These are phyloP conservation scores for Phytoseiulus persimilis DNA, from an alignment of 2,888 invertebrate species.

Conservation along the genomic window DNA sequence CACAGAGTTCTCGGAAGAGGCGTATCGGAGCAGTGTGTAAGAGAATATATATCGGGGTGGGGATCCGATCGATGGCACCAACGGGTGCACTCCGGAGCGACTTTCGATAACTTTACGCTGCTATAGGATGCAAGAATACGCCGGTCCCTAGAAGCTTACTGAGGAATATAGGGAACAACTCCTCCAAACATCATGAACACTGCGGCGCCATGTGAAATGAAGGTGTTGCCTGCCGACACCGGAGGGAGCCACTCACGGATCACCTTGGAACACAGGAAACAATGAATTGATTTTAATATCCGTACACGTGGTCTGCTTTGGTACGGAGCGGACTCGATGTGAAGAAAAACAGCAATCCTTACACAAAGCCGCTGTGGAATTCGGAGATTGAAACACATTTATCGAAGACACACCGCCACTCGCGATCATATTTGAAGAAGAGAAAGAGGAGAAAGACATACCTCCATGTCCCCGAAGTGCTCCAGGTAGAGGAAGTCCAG, in stretches of 20 bases:
- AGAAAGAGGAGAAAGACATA: background rate
- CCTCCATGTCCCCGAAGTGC: conserved; percentile 38
- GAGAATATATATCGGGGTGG: too few relatives aligned
- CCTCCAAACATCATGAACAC: conserved; percentile 86
- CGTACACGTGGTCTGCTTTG: too few relatives aligned
- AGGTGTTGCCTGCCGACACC: conserved; percentile 38
- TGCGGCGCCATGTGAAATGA: conserved; percentile 44
- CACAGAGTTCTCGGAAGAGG: too few relatives aligned
- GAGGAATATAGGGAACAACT: conserved; percentile 88
- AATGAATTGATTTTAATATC: too few relatives aligned
- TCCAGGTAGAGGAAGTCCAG: conserved; percentile 37
- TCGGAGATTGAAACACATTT: background rate
- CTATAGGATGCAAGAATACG: too few relatives aligned
- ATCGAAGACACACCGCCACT: background rate
- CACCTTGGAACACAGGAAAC: background rate
- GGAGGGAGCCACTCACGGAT: conserved; percentile 36
- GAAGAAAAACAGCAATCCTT: background rate
- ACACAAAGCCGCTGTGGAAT: background rate
- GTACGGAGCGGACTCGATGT: too few relatives aligned
- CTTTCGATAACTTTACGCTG: too few relatives aligned
- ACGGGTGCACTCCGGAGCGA: too few relatives aligned
- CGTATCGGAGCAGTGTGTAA: too few relatives aligned
- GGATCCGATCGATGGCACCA: too few relatives aligned
- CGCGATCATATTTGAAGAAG: background rate
- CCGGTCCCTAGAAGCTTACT: too few relatives aligned